Base-by-base conservation (phyloP, 2,888 invertebrate genomes). In the Phengaris alcon region DNA sequence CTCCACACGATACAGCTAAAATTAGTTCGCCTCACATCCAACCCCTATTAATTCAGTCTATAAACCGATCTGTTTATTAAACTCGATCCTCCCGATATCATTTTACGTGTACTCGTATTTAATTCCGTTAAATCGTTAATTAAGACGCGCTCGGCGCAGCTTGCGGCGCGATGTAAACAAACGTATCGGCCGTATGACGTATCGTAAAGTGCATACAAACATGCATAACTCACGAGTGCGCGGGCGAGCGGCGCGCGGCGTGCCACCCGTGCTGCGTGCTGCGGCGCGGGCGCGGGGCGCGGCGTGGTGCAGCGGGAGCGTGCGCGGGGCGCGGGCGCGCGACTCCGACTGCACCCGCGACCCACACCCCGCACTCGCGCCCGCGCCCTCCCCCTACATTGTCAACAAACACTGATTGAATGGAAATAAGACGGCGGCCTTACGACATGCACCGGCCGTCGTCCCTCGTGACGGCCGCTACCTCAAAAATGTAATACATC, bases 331-430 rank as follows among this genome's bases (percentile, higher is more conserved):
- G 86, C 86, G 84, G 86, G 86, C 88, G 88, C 89, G 84, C 84
- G 84, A 82, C 80, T 84, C 82, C 81, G 84, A 86, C 86, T 86
- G 88, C 88, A 87, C 87, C 82, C 79, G 80, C 79, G 81, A 80
- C 79, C 80, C 79, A 79, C 81, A 79, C 80, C 82, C 83, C 84
- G 81, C 81, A 80, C 82, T 83, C 85, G 87, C 88, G 86, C 87
- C 86, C 87, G 86, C 87, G 85, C 82, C 84, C 79, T 78, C 79
- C 82, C 85, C 85, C 80, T 85, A 82, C 84, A 87, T 89, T 90
- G 89, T 89, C 91, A 90, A 90, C 89, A 90, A 87, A 87, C 85
- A 86, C 82, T 84, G 83, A 85, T 89, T 90, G 86, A 91, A 91
- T 91, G 90, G 88, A 88, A 90, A 90, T 88, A 84, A 89, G 85